phyloP scores from a whole-genome alignment of 2,113 vertebrate species.

The Ptychochromis oligacanthus region DNA sequence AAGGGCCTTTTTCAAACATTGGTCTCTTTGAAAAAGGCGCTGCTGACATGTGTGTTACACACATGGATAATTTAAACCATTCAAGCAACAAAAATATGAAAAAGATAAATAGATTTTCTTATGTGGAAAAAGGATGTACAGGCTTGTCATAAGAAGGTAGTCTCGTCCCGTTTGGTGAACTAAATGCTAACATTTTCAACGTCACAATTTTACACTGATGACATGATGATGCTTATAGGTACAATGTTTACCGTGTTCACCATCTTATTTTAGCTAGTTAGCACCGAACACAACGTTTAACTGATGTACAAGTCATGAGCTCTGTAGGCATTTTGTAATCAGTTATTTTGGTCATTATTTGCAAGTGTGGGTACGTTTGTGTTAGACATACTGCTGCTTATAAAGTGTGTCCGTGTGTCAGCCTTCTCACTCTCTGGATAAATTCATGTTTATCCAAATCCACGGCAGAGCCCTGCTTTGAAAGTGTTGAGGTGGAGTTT shows the following conservation, averaged over 20 bases:
- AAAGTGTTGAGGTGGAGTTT: background rate
- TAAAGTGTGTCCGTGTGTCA: background rate
- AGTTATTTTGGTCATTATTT: background rate
- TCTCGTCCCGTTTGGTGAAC: too few relatives aligned
- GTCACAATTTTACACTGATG: background rate
- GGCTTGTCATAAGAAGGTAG: background rate
- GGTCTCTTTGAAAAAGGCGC: too few relatives aligned
- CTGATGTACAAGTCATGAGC: background rate
- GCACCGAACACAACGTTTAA: too few relatives aligned
- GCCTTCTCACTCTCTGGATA: background rate
- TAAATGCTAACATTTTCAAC: too few relatives aligned
- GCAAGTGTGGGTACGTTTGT: background rate
- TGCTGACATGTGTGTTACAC: background rate
- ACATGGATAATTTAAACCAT: background rate
- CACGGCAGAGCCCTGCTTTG: background rate
- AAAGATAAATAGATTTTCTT: too few relatives aligned
- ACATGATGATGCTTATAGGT: background rate
- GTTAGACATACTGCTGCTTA: background rate
- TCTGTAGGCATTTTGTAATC: background rate
- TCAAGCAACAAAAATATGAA: background rate
- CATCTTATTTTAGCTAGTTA: too few relatives aligned
- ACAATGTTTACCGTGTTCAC: background rate
- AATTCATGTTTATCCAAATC: background rate
- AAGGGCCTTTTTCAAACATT: rapidly evolving
- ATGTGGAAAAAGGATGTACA: background rate